A percentile compares a stretch with the other conserved stretches of the same genome.
phyloP scores from a whole-genome alignment of 2,113 vertebrate species.

The Plecotus auritus region DNA sequence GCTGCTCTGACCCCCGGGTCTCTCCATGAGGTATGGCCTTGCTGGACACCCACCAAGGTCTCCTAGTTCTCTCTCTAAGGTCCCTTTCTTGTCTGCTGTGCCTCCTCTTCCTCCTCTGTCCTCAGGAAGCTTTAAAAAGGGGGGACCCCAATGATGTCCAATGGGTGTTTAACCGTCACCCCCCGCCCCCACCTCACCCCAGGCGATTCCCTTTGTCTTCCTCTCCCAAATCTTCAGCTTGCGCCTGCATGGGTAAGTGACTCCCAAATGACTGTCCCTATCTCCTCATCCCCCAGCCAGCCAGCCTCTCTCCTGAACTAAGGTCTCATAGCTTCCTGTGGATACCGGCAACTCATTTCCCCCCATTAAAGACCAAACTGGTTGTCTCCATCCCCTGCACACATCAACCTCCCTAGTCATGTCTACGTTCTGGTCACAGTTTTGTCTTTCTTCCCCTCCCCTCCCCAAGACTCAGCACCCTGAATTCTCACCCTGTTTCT shows the following conservation, averaged over 20 bases:
- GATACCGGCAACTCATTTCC: neutral
- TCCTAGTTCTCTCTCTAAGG: neutral
- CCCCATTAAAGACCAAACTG: neutral
- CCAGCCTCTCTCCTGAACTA: neutral
- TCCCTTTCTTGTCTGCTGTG: neutral
- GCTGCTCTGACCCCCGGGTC: neutral
- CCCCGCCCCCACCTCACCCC: neutral
- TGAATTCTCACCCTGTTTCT: neutral
- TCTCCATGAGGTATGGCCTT: neutral
- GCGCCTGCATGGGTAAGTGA: neutral
- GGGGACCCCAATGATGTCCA: accelerated
- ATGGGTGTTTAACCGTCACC: neutral
- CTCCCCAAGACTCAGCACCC: neutral
- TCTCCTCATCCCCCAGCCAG: neutral
- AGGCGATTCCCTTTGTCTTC: neutral
- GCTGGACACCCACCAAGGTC: neutral
- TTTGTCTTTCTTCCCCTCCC: neutral
- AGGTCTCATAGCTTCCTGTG: neutral
- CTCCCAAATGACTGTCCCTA: neutral
- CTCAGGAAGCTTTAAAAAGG: neutral
- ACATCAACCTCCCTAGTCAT: neutral
- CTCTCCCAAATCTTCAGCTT: neutral
- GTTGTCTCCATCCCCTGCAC: neutral
- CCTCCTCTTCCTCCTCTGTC: neutral
- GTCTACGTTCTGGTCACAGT: neutral